Conservation (phyloP, 1,140 invertebrate genomes). For the Drosophila auraria region DNA sequence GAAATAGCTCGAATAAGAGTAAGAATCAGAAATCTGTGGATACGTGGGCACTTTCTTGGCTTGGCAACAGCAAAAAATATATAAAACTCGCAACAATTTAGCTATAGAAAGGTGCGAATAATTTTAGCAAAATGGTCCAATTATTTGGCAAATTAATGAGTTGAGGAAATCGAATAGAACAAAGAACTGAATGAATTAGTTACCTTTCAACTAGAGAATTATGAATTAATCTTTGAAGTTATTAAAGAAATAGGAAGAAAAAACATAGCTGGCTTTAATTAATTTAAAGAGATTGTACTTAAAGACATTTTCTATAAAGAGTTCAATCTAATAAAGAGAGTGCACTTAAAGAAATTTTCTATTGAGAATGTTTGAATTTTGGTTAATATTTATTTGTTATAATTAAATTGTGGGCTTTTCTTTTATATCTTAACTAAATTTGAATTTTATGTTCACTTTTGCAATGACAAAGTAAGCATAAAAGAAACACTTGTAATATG, state of each 20-base stretch:
- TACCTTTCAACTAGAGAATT: slow-evolving; percentile 6
- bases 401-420: background rate
- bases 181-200: background rate
- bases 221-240: slow-evolving; percentile 2
- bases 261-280: background rate
- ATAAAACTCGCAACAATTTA: background rate
- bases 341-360: background rate
- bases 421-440: background rate
- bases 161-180: background rate
- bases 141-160: slow-evolving; percentile 8
- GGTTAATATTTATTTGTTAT: too few relatives aligned
- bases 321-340: background rate
- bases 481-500: background rate
- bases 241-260: background rate
- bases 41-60: slow-evolving; percentile 24
- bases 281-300: background rate
- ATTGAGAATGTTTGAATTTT: too few relatives aligned
- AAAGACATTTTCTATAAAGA: too few relatives aligned
- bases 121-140: slow-evolving; percentile 11
- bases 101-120: slow-evolving; percentile 8
- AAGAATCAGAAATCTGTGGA: background rate
- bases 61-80: slow-evolving; percentile 24
- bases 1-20: slow-evolving; percentile 20
- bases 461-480: too few relatives aligned
- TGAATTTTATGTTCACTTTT: background rate